Base-by-base conservation (phyloP, 2,113 vertebrate genomes). In the Thryonomys swinderianus region DNA sequence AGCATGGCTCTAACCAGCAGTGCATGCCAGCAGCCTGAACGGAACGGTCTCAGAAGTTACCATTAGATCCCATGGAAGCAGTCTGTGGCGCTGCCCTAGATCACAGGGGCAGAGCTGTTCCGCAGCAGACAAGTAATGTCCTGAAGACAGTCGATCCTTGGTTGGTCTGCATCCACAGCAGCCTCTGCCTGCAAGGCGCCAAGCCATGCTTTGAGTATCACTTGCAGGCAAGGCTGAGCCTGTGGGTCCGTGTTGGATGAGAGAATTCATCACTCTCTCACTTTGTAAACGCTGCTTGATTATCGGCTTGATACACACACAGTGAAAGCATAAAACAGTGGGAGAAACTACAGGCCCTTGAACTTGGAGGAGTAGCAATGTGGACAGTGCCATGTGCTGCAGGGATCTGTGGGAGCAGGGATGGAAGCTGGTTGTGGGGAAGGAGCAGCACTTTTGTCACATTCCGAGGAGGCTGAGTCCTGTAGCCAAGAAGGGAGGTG, bases 321-420 rank as follows among this genome's bases (percentile, higher is more conserved):
- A 61, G 66, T 64, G 69, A 57, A 81, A 40, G 57, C 62, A 94
- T 17, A 59, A 2, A 0, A 53, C 0, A 7, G 82, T 11, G n/a
- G 62, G 34, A 69, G 84, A 78, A 42, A 85, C 6, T 1, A 53
- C 21, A 11, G 13, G 32, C 12, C 34, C 32, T 32, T 53, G 79
- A 81, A 37, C 66, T 1, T 1, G 0, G 13, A 88, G 78, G 27
- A 34, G 14, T 10, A 2, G 13, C 6, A 40, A 32, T 2, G 20
- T 4, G 9, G 9, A 51, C 0, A 0, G 34, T 5, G 2, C 3
- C 1, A 10, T 18, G 16, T 23, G 5, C 37, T 7, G 7, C 2
- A 12, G 64, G 27, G 34, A 13, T 82, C 76, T 80, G 59, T 4
- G 7, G 45, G 14, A 67, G 30, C 3, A 0, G 27, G 48, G 34